Conservation (phyloP, 2,113 vertebrate species). For the Clarias gariepinus region DNA sequence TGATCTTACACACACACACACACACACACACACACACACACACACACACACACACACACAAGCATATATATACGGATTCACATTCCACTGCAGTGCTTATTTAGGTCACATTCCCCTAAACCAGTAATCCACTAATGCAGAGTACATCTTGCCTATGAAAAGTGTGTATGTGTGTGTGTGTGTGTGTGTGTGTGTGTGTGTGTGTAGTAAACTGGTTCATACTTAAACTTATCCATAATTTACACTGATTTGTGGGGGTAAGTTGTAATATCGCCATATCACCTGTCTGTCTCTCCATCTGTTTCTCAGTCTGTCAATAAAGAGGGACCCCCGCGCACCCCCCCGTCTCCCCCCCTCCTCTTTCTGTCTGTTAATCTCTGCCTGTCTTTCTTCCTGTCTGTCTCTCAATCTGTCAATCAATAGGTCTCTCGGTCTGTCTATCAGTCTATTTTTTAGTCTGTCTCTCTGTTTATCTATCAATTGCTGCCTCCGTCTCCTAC, state of each 20-base stretch:
- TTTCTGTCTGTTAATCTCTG: background rate
- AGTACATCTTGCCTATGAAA: background rate
- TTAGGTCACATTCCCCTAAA: constrained; percentile 33
- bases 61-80: background rate
- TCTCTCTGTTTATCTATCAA: background rate
- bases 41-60: background rate
- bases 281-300: background rate
- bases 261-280: background rate
- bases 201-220: background rate
- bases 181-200: background rate
- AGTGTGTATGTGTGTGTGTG: constrained; percentile 10
- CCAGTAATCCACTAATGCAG: constrained; percentile 35
- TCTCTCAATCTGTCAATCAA: background rate
- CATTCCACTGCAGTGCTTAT: constrained; percentile 35
- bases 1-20: background rate
- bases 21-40: constrained; percentile 1
- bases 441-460: background rate
- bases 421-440: background rate
- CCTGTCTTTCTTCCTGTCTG: background rate
- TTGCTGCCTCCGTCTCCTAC: no score
- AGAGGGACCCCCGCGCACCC: no score
- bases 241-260: background rate
- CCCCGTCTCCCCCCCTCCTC: background rate
- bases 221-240: background rate
- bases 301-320: background rate